Conservation (phyloP, 2,888 invertebrate species). For the Lasioglossum morio region DNA sequence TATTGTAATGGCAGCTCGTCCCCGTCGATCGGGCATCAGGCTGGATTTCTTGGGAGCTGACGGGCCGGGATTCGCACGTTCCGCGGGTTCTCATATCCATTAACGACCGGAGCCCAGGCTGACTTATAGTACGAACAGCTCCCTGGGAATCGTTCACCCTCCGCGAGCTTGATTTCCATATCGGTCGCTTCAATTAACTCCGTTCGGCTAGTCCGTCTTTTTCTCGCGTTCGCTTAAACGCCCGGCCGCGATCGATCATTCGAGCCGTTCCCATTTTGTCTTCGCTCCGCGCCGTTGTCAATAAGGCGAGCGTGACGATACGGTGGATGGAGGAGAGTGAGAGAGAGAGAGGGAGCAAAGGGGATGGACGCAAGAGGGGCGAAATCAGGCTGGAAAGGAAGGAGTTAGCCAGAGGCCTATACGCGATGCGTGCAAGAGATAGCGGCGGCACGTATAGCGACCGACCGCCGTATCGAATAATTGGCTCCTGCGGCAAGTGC, state of each 20-base stretch:
- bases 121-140: constrained; percentile 38
- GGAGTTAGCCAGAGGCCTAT: constrained; percentile 75
- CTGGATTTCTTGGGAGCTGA: constrained; percentile 41
- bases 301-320: constrained; percentile 49
- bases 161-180: constrained; percentile 7
- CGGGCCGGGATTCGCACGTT: constrained; percentile 50
- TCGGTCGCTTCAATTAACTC: constrained; percentile 10
- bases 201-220: constrained; percentile 6
- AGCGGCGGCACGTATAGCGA: constrained; percentile 80
- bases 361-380: constrained; percentile 41
- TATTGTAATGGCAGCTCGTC: constrained; percentile 76
- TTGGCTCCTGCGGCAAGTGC: constrained; percentile 85
- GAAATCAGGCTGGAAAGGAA: constrained; percentile 69
- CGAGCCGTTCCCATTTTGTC: constrained; percentile 22
- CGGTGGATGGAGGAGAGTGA: constrained; percentile 28
- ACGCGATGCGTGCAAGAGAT: constrained; percentile 81
- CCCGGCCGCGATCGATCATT: constrained; percentile 49
- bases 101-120: constrained; percentile 30
- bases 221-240: constrained; percentile 13
- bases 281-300: constrained; percentile 28
- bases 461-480: constrained; percentile 83
- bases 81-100: constrained; percentile 51
- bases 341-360: constrained; percentile 25
- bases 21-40: constrained; percentile 57
- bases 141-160: constrained; percentile 26